Conservation (phyloP, 2,888 invertebrate genomes). For the Limnephilus auricula region DNA sequence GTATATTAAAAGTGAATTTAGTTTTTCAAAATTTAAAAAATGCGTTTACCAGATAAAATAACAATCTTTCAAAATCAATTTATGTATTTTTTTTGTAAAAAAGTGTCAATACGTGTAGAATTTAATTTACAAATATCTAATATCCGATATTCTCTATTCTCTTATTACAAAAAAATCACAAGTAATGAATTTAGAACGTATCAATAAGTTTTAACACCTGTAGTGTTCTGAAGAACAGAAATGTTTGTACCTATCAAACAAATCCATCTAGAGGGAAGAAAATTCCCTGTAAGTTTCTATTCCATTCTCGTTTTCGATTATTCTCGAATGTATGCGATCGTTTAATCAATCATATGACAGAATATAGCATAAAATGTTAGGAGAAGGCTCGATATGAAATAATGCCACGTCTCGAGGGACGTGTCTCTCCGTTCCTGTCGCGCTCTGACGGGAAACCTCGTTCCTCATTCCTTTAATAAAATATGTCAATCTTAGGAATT, state of each 20-base stretch:
- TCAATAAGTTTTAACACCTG: not conserved
- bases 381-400: not conserved
- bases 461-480: conserved; percentile 62
- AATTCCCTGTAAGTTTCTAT: not conserved
- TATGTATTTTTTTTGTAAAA: no score
- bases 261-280: not conserved
- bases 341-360: conserved; percentile 60
- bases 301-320: conserved; percentile 13
- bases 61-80: no score
- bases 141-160: no score
- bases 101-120: no score
- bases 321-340: conserved; percentile 23
- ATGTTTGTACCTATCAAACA: not conserved
- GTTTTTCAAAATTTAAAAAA: no score
- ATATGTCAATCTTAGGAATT: conserved; percentile 63
- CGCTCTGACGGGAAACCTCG: conserved; percentile 56
- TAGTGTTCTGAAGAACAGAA: not conserved
- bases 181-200: not conserved
- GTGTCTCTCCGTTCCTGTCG: conserved; percentile 11
- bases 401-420: conserved; percentile 42
- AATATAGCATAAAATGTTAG: conserved; percentile 43
- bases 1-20: no score
- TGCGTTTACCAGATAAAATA: no score
- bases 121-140: no score
- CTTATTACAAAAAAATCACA: not conserved